Percentiles rank a stretch among this genome's conserved stretches.
These are phyloP conservation scores for Turritopsis dohrnii DNA, from an alignment of 30 jellyfish, hydroid and myxozoan species.

Conservation along the genomic window DNA sequence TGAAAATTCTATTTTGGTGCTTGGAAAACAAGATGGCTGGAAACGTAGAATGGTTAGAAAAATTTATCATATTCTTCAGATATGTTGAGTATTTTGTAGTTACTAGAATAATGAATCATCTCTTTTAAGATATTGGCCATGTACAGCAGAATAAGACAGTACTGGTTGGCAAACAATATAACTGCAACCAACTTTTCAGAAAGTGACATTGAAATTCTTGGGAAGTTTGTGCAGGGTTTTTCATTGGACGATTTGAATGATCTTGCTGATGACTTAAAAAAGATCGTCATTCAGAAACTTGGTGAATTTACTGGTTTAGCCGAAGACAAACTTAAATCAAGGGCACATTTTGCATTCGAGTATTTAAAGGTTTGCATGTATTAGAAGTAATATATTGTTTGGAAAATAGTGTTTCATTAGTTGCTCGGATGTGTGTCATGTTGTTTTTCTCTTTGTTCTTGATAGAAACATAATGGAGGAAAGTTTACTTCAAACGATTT, in stretches of 20 bases:
- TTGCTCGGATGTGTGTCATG: neutral
- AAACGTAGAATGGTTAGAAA: conserved; percentile 74
- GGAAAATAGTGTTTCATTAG: no score
- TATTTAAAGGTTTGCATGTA: conserved; percentile 44
- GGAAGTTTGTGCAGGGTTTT: conserved; percentile 78
- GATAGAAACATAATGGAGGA: conserved; percentile 35
- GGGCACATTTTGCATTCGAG: conserved; percentile 52
- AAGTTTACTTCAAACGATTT: conserved; percentile 41
- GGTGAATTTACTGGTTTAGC: conserved; percentile 80
- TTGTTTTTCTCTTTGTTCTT: neutral
- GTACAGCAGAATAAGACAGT: conserved; percentile 49
- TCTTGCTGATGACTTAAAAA: conserved; percentile 39
- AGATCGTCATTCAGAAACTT: conserved; percentile 43
- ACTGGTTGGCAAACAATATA: conserved; percentile 54
- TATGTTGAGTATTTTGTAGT: neutral
- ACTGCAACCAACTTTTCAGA: conserved; percentile 45
- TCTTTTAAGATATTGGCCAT: conserved; percentile 43
- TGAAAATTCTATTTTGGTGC: conserved; percentile 56
- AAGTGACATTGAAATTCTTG: conserved; percentile 62
- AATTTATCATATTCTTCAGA: neutral
- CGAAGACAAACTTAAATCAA: conserved; percentile 66
- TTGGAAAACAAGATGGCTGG: conserved; percentile 84
- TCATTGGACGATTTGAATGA: conserved; percentile 54
- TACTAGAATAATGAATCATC: neutral
- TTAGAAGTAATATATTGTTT: neutral